Base-by-base conservation (phyloP, 2,888 invertebrate genomes). In the Luffia ferchaultella region DNA sequence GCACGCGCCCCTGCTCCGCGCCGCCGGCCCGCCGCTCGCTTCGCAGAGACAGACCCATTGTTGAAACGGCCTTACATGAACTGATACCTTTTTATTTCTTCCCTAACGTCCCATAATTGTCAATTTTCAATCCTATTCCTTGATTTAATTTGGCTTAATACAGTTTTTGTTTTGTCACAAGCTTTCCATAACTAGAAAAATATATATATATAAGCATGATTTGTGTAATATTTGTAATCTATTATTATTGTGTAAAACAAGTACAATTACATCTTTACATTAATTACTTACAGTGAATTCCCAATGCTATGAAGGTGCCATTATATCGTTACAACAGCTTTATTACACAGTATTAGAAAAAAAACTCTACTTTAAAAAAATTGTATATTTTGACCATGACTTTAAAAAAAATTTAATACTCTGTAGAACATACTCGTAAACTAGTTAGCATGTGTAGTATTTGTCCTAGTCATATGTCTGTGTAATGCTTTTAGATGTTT, bases 1-100 rank as follows among this genome's bases (percentile, higher is more conserved):
- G 62, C 76, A 72, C 68, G 76, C 76, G 61, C 80, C 80, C 63
- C 63, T 79, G 70, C 80, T 80, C 58, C 70, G 72, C 45, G 48
- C 42, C 44, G 40, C 17, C 45, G 51, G 30, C 20, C 20, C 48
- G 49, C 45, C 45, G 50, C n/a, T n/a, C n/a, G n/a, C n/a, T n/a
- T n/a, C n/a, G n/a, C 48, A 5, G 5, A 47, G 49, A 42, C 47
- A 40, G 18, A 50, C 47, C 42, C 53, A 48, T 48, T 52, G 52
- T 52, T 52, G 52, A 52, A 19, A 19, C 46, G n/a, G n/a, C 45
- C 50, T 16, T 42, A n/a, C 51, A 40, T 45, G 42, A 41, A 20
- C 30, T 19, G 12, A 17, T 17, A 18, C 30, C 17, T 20, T 30
- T 30, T 40, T 15, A 3, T 45, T 18, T 18, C n/a, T 46, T 20